Evolutionary conservation across 2,113 vertebrate genomes (phyloP).

Genomic region (Cololabis saira): DNA sequence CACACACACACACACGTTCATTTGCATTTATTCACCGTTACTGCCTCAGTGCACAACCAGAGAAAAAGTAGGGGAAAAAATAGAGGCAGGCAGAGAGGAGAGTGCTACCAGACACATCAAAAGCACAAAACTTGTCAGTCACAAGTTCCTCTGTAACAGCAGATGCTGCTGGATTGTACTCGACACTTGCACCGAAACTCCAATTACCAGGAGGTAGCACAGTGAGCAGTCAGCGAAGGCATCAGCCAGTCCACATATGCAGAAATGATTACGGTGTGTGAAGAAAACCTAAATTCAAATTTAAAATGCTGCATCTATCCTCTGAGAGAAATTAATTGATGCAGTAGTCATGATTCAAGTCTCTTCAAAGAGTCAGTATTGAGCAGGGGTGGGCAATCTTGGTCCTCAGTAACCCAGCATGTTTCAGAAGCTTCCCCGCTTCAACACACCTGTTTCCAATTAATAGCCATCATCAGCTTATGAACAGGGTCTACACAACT

Average conservation of each 20-base stretch:
- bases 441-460: no score
- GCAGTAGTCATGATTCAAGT: no score
- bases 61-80: conserved; percentile 8
- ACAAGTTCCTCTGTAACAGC: conserved; percentile 2
- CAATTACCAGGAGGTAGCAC: conserved; percentile 41
- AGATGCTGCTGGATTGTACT: conserved; percentile 17
- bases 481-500: no score
- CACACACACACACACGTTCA: conserved; percentile 57
- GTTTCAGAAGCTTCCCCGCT: no score
- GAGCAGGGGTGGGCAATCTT: no score
- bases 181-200: conserved; percentile 6
- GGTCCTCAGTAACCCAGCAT: no score
- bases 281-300: no score
- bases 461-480: no score
- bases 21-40: conserved; percentile 58
- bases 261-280: no score
- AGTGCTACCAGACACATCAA: conserved; percentile 32
- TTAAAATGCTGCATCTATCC: no score
- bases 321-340: no score
- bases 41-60: conserved; percentile 25
- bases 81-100: conserved; percentile 10
- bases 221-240: conserved; percentile 18
- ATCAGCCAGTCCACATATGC: conserved; percentile 10
- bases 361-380: no score
- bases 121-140: conserved; percentile 49